A percentile compares a stretch with the other conserved stretches of the same genome.
Evolutionary conservation across 2,888 invertebrate genomes (phyloP).

Genomic region (Acheta domesticus): DNA sequence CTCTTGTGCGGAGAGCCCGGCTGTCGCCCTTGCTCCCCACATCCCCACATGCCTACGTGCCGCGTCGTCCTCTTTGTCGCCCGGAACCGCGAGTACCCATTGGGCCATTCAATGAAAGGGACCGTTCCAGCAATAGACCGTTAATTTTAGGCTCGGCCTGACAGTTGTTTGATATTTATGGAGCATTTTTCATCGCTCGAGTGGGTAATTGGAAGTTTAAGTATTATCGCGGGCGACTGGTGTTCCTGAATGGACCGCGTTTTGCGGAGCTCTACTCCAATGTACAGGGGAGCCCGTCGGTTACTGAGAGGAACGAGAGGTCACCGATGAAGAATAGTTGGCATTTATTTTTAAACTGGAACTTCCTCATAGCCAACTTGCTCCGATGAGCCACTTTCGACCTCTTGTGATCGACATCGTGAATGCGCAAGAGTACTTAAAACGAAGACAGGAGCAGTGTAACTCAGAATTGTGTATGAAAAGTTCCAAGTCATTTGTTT

Average conservation of each 20-base stretch:
- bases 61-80: neutral
- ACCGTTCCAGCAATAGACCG: neutral
- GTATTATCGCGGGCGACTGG: neutral
- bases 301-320: too few relatives aligned
- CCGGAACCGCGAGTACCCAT: neutral
- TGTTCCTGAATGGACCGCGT: neutral
- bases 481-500: too few relatives aligned
- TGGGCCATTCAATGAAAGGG: neutral
- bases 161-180: conserved; percentile 6
- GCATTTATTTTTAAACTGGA: too few relatives aligned
- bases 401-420: too few relatives aligned
- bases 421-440: too few relatives aligned
- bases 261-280: neutral
- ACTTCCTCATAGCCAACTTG: too few relatives aligned
- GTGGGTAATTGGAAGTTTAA: conserved; percentile 18
- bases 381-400: too few relatives aligned
- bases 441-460: too few relatives aligned
- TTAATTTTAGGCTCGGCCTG: conserved; percentile 6
- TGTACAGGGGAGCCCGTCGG: too few relatives aligned
- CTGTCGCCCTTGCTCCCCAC: neutral
- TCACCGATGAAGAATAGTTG: too few relatives aligned
- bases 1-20: too few relatives aligned
- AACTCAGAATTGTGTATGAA: too few relatives aligned
- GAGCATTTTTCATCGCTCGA: neutral
- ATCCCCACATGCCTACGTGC: neutral